Conservation (phyloP, 37 sponge, comb jelly and placozoan species). For the Spongia lamella region DNA sequence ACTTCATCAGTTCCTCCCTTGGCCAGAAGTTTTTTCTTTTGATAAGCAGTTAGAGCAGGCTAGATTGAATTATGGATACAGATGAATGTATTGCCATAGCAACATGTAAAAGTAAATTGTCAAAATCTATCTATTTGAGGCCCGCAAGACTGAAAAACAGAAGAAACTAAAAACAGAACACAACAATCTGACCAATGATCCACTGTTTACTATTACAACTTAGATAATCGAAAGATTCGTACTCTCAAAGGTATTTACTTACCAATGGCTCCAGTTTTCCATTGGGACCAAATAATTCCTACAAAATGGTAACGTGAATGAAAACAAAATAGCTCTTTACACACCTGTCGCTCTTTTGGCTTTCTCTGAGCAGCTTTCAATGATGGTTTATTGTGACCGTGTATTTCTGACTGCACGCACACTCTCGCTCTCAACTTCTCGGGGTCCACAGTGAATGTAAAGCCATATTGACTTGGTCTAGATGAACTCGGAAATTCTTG, state of each 20-base stretch:
- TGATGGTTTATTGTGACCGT: conserved; percentile 23
- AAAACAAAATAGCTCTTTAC: neutral
- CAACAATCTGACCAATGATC: too few species aligned
- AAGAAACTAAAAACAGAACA: too few species aligned
- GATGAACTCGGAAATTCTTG: neutral
- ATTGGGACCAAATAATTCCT: too few species aligned
- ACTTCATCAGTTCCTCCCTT: conserved; percentile 53
- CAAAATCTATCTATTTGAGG: neutral
- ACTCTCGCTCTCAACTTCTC: conserved; percentile 68
- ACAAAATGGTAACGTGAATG: too few species aligned
- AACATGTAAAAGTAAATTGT: neutral
- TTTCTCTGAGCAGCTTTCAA: conserved; percentile 32
- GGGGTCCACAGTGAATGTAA: neutral
- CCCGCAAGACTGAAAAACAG: too few species aligned
- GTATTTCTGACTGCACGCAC: conserved; percentile 63
- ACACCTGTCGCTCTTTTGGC: conserved; percentile 11
- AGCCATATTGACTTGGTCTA: neutral
- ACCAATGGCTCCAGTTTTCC: conserved; percentile 57
- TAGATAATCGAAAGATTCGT: too few species aligned
- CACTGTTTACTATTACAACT: too few species aligned
- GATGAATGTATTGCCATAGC: neutral
- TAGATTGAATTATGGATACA: neutral
- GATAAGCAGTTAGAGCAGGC: conserved; percentile 66
- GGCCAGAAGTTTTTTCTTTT: conserved; percentile 52
- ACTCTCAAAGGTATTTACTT: too few species aligned